A percentile compares a stretch with the other conserved stretches of the same genome.
Evolutionary conservation across 2,113 vertebrate genomes (phyloP).

Genomic region (Gobio gobio): DNA sequence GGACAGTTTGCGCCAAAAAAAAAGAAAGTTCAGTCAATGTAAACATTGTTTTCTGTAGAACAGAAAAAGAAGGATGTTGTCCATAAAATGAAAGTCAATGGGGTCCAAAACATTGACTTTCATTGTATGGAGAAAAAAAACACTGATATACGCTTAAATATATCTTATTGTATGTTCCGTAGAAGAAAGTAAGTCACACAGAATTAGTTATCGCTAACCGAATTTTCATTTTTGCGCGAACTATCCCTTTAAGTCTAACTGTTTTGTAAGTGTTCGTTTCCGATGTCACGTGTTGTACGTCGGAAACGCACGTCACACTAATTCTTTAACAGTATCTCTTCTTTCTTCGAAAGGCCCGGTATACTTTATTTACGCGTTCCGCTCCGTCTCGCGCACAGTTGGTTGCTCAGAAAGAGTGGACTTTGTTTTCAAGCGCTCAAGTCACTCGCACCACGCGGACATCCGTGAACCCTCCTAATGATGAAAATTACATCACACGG

Average conservation of each 20-base stretch:
- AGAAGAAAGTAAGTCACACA: background rate
- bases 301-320: slow-evolving; percentile 55
- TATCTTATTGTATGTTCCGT: background rate
- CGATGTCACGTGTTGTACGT: background rate
- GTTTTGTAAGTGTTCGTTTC: slow-evolving; percentile 1
- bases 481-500: no score
- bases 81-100: background rate
- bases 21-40: background rate
- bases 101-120: background rate
- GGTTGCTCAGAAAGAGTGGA: no score
- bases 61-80: background rate
- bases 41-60: background rate
- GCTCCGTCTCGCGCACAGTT: no score
- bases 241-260: slow-evolving; percentile 13
- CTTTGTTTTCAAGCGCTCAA: no score
- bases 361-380: no score
- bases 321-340: slow-evolving; percentile 41
- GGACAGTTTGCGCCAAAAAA: background rate
- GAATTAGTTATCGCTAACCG: background rate
- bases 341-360: background rate
- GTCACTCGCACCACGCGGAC: no score
- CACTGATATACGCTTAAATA: background rate
- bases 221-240: background rate
- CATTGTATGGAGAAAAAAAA: no score
- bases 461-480: no score